phyloP scores from a whole-genome alignment of 2,888 invertebrate genomes.

The Trichopria drosophilae region DNA sequence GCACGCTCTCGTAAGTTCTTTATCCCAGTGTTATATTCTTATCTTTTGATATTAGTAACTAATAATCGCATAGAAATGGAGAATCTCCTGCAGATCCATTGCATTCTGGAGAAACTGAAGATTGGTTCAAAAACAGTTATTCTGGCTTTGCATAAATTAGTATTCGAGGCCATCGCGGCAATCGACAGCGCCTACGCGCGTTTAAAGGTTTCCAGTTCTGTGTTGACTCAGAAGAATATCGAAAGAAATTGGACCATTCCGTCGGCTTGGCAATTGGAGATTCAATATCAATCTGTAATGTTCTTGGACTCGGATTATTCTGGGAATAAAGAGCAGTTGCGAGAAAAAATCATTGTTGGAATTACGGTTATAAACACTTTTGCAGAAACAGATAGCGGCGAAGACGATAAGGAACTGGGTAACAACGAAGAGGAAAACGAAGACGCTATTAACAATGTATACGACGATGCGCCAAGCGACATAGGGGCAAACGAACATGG shows the following conservation, averaged over 20 bases:
- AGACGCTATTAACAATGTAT: not conserved
- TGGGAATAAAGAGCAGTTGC: conserved; percentile 10
- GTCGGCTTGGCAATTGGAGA: not conserved
- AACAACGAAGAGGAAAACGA: conserved; percentile 9
- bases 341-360: conserved; percentile 5
- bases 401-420: not conserved
- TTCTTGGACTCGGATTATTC: conserved; percentile 12
- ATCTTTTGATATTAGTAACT: no score
- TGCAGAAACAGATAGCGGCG: not conserved
- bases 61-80: no score
- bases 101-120: no score
- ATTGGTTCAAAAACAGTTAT: no score
- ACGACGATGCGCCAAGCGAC: no score
- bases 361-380: conserved; percentile 5
- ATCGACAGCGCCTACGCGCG: conserved; percentile 4
- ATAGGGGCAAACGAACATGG: no score
- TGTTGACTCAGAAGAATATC: no score
- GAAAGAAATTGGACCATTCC: no score
- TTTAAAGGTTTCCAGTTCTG: conserved; percentile 5
- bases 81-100: no score
- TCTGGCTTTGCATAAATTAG: no score
- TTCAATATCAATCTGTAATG: conserved; percentile 6
- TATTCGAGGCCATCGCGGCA: conserved; percentile 1
- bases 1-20: no score
- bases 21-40: no score